Evolutionary conservation across 1,140 invertebrate species (phyloP), one percentile per base, ranked within the genome.

Genomic region (Phortica variegata): DNA sequence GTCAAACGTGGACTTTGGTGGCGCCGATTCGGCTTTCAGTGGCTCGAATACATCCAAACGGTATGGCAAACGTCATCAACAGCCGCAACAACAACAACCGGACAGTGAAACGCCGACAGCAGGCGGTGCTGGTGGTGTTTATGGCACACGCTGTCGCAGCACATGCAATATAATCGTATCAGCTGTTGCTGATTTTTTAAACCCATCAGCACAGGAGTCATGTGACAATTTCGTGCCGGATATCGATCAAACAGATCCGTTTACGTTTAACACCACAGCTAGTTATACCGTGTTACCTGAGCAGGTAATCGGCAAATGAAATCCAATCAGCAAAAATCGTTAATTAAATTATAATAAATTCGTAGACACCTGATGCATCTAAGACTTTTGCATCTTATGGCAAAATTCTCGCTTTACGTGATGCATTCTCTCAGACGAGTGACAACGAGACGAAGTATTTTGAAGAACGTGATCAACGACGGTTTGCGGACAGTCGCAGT

Each of bases 141-240:
- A 63, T 16, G 70, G 68, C 56, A 61, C 77, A 18, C 74, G 75
- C 43, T 87, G 85, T 49, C 82, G 80, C 37, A 88, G 85, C 65
- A 87, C 85, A 0, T 87, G 84, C 58, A 87, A 81, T 58, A 87
- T 87, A 31, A 79, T 84, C 7, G 63, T 84, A n/a, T 80, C 82
- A 0, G 75, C 81, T 2, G 76, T 77, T 15, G 71, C 73, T 0
- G 72, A 77, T 42, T 70, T 75, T 44, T 31, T 73, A 41, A n/a
- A n/a, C n/a, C n/a, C n/a, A n/a, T n/a, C n/a, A n/a, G 62, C 68
- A 3, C 43, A 60, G 2, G n/a, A n/a, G n/a, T n/a, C 38, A 56
- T 13, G 5, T 34, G 23, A 31, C 41, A 47, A 57, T 16, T 21
- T 19, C 21, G 5, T 49, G 2, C 13, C 34, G 17, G 31, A 40